Base-by-base conservation (phyloP, 2,888 invertebrate genomes). In the Epinotia nisella region DNA sequence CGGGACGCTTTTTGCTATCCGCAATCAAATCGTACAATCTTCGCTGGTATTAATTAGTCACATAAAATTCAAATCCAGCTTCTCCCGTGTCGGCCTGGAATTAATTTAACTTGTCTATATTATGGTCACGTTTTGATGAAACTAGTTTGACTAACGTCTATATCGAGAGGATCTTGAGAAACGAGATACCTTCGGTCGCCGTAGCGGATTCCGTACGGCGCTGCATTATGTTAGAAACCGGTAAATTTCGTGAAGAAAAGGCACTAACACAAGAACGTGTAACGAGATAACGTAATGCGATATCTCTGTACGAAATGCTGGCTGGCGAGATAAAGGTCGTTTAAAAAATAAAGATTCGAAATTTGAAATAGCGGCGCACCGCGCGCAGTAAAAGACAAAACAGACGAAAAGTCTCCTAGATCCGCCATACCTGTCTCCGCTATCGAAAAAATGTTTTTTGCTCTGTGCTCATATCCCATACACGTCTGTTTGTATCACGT, bases 281-380 rank as follows among this genome's bases (percentile, higher is more conserved):
- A 90, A 91, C 89, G 87, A 92, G 89, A 90, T 90, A 90, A 88
- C 87, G 92, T 91, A 92, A 93, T 89, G 90, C 85, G 90, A 93
- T 90, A 90, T 85, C 86, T 84, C 87, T 84, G 88, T 88, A 90
- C 88, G 89, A 89, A 88, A 88, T 88, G 82, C 81, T 87, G 88
- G 88, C 88, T 86, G 86, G 87, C 87, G 87, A 90, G 87, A 90
- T 90, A 90, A 89, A 90, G 86, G 85, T 87, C 83, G 85, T 85
- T 88, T 86, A 83, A 83, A 86, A 87, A 86, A 88, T 78, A 84
- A 87, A 87, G 83, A 84, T 87, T 91, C 88, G 84, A 89, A 90
- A 90, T 89, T 91, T 86, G 86, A 91, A 90, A 91, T 90, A 90
- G 86, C 86, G 81, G 82, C 82, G 83, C 76, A 83, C 77, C 82